Evolutionary conservation across 2,113 vertebrate species (phyloP), one percentile per base, ranked within the genome.

Genomic region (Genyomyrus donnyi): DNA sequence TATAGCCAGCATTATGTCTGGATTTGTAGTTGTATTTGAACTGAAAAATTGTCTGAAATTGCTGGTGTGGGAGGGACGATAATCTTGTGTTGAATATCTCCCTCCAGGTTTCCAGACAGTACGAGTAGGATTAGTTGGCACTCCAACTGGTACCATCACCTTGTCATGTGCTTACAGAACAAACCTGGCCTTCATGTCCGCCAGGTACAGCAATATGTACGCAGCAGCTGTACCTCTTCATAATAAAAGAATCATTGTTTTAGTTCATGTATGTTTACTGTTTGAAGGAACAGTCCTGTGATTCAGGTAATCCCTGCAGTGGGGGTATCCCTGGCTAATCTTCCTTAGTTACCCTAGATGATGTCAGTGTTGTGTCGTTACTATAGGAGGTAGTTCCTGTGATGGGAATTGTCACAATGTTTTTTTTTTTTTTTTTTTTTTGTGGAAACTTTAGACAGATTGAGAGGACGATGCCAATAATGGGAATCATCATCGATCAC

Each of bases 401-500:
- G 13, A 84, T 48, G 21, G 83, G 45, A 11, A 85, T 85, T 8
- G 46, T n/a, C 45, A 85, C 42, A 46, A 46, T 85, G 19, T 1
- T 52, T 15, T 50, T 21, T 83, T 27, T 77, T 74, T 35, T 35
- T 46, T n/a, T n/a, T n/a, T 31, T 90, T 46, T 89, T 27, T 89
- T 90, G 89, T 27, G 31, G 17, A 89, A 89, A 1, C 45, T 42
- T 90, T 97, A 99, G 98, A 94, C 98, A 99, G 93, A 98, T 98
- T 96, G 98, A 99, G 94, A 96, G 97, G 93, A 97, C 97, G 8
- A 97, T 96, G 92, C 98, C 98, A 62, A 99, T 99, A 95, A 98
- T 99, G 98, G 98, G 98, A 85, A 99, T 99, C 95, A 99, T 99
- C 91, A 98, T 99, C 94, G 98, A 99, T 95, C 98, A 99, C 94